Evolutionary conservation across 2,888 invertebrate genomes (phyloP).

Genomic region (Sinopyrophorus schimmeli): DNA sequence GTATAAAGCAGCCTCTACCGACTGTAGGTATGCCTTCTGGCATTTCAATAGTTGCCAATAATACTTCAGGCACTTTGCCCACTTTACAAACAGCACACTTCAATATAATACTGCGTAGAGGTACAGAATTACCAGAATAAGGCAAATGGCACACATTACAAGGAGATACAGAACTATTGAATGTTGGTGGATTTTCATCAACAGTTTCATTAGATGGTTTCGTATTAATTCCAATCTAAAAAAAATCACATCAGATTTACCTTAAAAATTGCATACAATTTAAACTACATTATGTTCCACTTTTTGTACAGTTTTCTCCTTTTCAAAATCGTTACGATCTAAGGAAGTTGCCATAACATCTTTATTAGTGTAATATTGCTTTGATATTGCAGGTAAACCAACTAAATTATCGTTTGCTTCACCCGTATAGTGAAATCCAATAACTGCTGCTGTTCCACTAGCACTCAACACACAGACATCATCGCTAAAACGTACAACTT

Average conservation of each 20-base stretch:
- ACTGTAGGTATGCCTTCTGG: conserved; percentile 75
- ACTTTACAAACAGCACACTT: conserved; percentile 77
- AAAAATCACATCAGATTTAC: conserved; percentile 3
- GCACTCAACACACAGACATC: conserved; percentile 94
- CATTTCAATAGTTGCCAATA: conserved; percentile 87
- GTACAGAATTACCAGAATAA: conserved; percentile 72
- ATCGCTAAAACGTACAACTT: too few relatives aligned
- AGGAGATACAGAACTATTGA: conserved; percentile 21
- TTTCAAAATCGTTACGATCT: conserved; percentile 58
- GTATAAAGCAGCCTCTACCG: conserved; percentile 70
- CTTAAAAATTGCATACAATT: too few relatives aligned
- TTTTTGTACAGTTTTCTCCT: conserved; percentile 47
- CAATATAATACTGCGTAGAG: conserved; percentile 72
- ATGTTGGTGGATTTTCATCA: conserved; percentile 39
- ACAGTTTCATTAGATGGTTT: conserved; percentile 50
- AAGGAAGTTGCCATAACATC: conserved; percentile 58
- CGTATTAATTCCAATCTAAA: conserved; percentile 31
- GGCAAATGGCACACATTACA: conserved; percentile 70
- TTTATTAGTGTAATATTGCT: conserved; percentile 38
- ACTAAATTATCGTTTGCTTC: conserved; percentile 42
- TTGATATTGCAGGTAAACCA: conserved; percentile 40
- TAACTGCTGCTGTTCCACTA: conserved; percentile 90
- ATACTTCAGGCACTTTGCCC: conserved; percentile 88
- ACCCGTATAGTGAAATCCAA: conserved; percentile 61
- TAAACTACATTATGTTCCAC: too few relatives aligned